Percentiles rank a stretch among this genome's conserved stretches.
phyloP scores from a whole-genome alignment of 2,797 vertebrate species.

The Cheirogaleus major region DNA sequence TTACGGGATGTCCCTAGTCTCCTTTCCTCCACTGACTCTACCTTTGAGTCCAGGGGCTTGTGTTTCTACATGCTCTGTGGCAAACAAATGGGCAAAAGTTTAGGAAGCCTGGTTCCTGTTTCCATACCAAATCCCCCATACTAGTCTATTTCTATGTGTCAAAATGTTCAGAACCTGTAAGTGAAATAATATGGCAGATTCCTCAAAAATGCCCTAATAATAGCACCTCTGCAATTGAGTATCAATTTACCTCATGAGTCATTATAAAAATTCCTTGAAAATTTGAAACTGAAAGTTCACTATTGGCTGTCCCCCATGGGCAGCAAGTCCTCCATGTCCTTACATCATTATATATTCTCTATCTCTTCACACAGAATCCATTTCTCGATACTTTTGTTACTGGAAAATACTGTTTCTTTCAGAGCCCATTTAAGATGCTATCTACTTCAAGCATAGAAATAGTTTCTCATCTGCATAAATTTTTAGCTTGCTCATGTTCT shows the following conservation, averaged over 20 bases:
- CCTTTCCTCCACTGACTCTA: not conserved
- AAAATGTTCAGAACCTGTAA: not conserved
- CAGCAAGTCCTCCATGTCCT: not conserved
- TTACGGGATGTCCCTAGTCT: not conserved
- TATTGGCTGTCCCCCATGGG: not conserved
- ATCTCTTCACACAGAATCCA: not conserved
- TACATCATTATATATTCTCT: not conserved
- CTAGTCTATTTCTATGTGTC: not conserved
- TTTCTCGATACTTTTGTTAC: not conserved
- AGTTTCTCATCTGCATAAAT: not conserved
- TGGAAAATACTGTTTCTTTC: not conserved
- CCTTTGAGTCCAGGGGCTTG: not conserved
- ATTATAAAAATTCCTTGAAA: not conserved
- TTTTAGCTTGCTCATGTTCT: not conserved
- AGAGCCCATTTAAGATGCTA: not conserved
- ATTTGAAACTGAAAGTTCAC: not conserved
- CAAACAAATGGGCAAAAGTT: not conserved
- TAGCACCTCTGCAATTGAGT: not conserved
- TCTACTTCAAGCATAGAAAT: not conserved
- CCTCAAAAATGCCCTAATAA: not conserved
- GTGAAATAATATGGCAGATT: not conserved
- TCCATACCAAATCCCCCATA: not conserved
- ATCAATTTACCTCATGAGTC: not conserved
- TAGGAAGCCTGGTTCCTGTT: not conserved
- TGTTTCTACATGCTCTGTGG: not conserved